Evolutionary conservation across 2,888 invertebrate genomes (phyloP).

Genomic region (Nezara viridula): DNA sequence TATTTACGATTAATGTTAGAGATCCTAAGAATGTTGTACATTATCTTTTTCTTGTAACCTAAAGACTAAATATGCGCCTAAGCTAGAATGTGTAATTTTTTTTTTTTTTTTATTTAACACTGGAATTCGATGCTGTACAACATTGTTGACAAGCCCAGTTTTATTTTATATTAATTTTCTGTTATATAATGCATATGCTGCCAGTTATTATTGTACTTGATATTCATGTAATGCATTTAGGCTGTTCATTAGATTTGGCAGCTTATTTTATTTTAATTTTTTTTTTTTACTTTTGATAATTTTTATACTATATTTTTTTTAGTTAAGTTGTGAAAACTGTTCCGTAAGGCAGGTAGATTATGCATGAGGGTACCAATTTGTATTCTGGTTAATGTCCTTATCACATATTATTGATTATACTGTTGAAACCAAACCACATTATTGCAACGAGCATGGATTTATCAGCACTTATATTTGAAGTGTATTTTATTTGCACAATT

Average conservation of each 20-base stretch:
- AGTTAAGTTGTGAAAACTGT: constrained; percentile 35
- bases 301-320: constrained; percentile 29
- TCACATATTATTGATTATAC: not conserved
- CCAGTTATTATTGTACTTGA: constrained; percentile 45
- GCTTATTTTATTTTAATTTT: constrained; percentile 52
- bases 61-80: constrained; percentile 21
- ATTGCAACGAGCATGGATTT: constrained; percentile 58
- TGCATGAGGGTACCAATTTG: constrained; percentile 52
- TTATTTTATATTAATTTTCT: constrained; percentile 34
- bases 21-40: constrained; percentile 55
- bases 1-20: constrained; percentile 20
- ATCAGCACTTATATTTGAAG: constrained; percentile 50
- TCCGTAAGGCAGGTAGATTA: constrained; percentile 57
- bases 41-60: constrained; percentile 35
- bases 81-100: not conserved
- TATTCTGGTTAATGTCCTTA: constrained; percentile 15
- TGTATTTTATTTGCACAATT: constrained; percentile 53
- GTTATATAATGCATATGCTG: constrained; percentile 49
- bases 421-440: constrained; percentile 12
- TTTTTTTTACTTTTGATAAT: not conserved
- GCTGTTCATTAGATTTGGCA: constrained; percentile 50
- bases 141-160: constrained; percentile 30
- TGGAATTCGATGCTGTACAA: constrained; percentile 46
- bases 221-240: constrained; percentile 49
- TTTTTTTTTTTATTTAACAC: not conserved